Percentiles rank a stretch among this genome's conserved stretches.
Conservation (phyloP, 2,113 vertebrate species). For the Orientallactaga bullata region DNA sequence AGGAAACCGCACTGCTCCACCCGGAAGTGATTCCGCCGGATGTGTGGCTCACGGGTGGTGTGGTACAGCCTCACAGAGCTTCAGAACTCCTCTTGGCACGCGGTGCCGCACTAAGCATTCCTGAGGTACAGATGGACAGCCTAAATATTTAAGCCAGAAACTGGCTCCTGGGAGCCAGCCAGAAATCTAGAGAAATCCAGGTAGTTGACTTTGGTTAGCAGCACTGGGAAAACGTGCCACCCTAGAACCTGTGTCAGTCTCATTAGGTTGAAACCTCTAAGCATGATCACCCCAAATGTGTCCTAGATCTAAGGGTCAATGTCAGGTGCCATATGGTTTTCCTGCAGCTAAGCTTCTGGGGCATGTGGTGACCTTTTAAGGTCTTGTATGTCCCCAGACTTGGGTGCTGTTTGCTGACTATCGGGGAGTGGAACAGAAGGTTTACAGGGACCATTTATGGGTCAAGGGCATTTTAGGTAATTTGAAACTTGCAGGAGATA, state of each 20-base stretch:
- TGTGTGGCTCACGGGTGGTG: neutral
- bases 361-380: neutral
- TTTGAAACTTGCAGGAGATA: conserved; percentile 6
- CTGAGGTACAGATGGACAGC: neutral
- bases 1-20: neutral
- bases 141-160: neutral
- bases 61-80: neutral
- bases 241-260: neutral
- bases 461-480: neutral
- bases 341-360: neutral
- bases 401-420: neutral
- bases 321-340: neutral
- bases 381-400: neutral
- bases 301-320: neutral
- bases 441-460: neutral
- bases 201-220: neutral
- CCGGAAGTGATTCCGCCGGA: neutral
- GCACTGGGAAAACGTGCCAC: conserved; percentile 1
- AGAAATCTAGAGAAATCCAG: conserved; percentile 18
- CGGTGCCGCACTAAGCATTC: accelerated
- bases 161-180: neutral
- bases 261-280: neutral
- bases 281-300: neutral
- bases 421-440: neutral
- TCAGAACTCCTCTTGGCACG: neutral